phyloP scores from a whole-genome alignment of 2,113 vertebrate genomes.

The Nerophis ophidion region DNA sequence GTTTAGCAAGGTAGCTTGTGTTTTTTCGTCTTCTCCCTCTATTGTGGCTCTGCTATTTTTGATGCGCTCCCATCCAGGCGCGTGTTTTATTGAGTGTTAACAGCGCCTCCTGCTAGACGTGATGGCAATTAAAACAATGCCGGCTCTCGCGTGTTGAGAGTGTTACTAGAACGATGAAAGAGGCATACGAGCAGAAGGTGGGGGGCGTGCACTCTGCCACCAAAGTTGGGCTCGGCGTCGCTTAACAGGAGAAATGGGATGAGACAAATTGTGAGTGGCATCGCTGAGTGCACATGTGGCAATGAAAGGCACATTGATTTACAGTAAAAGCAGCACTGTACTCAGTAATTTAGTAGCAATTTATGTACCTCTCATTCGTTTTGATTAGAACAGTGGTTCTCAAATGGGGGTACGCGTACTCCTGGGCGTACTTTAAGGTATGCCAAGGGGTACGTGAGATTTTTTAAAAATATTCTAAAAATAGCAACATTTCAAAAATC shows the following conservation, averaged over 20 bases:
- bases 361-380: no score
- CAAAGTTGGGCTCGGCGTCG: not conserved
- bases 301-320: not conserved
- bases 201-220: not conserved
- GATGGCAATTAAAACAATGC: constrained; percentile 6
- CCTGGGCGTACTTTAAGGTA: no score
- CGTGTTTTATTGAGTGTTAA: constrained; percentile 11
- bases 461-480: no score
- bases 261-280: constrained; percentile 41
- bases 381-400: no score
- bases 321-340: not conserved
- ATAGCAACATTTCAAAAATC: no score
- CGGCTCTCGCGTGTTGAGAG: not conserved
- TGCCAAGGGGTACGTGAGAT: no score
- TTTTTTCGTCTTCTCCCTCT: not conserved
- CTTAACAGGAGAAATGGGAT: constrained; percentile 10
- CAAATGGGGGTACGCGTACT: no score
- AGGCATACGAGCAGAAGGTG: constrained; percentile 1
- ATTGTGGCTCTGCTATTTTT: not conserved
- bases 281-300: constrained; percentile 12
- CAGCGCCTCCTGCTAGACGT: not conserved
- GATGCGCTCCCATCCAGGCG: not conserved
- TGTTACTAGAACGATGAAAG: not conserved
- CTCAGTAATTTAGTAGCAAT: not conserved
- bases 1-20: not conserved